A percentile compares a stretch with the other conserved stretches of the same genome.
phyloP scores from a whole-genome alignment of 2,888 invertebrate genomes.

The Lepidocyrtinus sp. region DNA sequence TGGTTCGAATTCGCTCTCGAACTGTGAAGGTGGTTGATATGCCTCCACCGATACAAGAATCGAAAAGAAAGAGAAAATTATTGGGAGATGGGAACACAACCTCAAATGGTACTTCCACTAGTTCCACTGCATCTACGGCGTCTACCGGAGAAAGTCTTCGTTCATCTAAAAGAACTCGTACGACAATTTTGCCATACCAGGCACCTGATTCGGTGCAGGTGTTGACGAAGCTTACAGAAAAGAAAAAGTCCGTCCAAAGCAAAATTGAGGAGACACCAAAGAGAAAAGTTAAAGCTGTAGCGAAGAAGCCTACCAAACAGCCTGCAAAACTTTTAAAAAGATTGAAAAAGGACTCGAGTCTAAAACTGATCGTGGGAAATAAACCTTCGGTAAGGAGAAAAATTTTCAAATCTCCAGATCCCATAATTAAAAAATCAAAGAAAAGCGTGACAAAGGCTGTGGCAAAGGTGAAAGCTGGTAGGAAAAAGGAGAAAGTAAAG shows the following conservation, averaged over 20 bases:
- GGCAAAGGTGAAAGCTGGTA: neutral
- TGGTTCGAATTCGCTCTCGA: constrained; percentile 20
- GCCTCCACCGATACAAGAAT: neutral
- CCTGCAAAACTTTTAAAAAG: constrained; percentile 32
- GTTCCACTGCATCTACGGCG: neutral
- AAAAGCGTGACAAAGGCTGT: constrained; percentile 3
- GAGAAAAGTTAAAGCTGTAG: neutral
- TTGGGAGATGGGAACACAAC: neutral
- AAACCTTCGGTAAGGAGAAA: constrained; percentile 27
- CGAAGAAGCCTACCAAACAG: neutral
- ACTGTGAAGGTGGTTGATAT: neutral
- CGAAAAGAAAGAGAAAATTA: constrained; percentile 36
- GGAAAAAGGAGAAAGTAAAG: constrained; percentile 25
- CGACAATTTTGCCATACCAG: constrained; percentile 46
- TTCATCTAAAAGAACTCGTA: constrained; percentile 46
- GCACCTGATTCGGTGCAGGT: constrained; percentile 45
- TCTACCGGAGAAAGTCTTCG: neutral
- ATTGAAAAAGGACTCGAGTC: constrained; percentile 22
- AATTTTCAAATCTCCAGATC: constrained; percentile 31
- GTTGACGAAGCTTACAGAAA: constrained; percentile 7
- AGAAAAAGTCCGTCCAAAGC: constrained; percentile 19
- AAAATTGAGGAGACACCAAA: constrained; percentile 31
- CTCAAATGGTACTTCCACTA: neutral
- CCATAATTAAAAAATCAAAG: no score
- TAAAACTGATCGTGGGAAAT: no score